Base-by-base conservation (phyloP, 2,888 invertebrate genomes). In the Myopa testacea region DNA sequence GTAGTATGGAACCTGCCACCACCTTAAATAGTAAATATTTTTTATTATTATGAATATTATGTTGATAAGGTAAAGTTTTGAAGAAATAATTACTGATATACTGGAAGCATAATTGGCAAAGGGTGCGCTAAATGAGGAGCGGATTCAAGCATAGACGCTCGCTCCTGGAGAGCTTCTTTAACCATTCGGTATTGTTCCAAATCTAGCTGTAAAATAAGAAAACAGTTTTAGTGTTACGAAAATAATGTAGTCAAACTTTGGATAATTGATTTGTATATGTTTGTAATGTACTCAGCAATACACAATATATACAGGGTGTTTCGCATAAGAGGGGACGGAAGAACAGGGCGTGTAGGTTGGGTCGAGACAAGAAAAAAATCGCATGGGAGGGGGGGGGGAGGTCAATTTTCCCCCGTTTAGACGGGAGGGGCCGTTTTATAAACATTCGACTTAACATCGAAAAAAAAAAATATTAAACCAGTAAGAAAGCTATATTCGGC, bases 1-100 rank as follows among this genome's bases (percentile, higher is more conserved):
- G 90, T 94, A 99, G 88, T 99, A 99, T 0, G 99, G 99, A 78
- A 99, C 93, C 90, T 99, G 98, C 98, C 99, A 99, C 95, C 97
- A 97, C 87, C 98, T 98, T 38, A 88, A 90, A 81, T 81, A 82
- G 81, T 79, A 79, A 79, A 73, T 68, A 67, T 52, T 60, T 63
- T 1, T 52, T 58, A 70, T 74, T 60, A 19, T 50, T 45, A 45
- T 69, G 50, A 10, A 70, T n/a, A n/a, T 58, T 8, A 40, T 45
- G 6, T 52, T 16, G 67, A 77, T 60, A 45, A 45, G 34, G 45
- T 45, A 45, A 77, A 68, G 65, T 58, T 52, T 78, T 12, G 65
- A 79, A 26, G 26, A 76, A 79, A 55, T 45, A 78, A 81, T 91
- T 90, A 98, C 98, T 95, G 95, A 90, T 99, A 99, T 80, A 99